These are phyloP conservation scores for Microcebus murinus DNA, from an alignment of 2,113 vertebrate species.

Conservation along the genomic window DNA sequence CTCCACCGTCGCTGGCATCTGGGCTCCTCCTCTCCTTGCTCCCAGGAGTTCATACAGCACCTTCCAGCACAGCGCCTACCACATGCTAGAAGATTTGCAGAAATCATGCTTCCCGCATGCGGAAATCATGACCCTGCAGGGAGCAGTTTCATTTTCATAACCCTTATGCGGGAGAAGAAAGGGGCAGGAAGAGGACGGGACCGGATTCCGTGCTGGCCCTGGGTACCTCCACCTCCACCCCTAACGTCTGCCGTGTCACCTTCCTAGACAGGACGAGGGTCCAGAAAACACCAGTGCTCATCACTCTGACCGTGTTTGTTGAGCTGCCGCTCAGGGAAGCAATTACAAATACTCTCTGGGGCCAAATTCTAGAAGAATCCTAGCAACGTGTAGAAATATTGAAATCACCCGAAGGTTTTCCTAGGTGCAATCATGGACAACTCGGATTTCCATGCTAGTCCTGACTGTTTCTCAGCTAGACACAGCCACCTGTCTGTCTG, in stretches of 20 bases:
- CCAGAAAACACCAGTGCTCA: neutral
- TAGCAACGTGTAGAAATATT: neutral
- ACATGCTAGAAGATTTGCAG: neutral
- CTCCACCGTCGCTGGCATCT: too few relatives aligned
- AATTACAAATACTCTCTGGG: neutral
- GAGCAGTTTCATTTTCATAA: neutral
- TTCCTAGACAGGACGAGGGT: neutral
- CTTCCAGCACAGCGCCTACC: neutral
- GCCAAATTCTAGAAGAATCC: neutral
- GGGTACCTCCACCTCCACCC: neutral
- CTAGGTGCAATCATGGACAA: rapidly evolving
- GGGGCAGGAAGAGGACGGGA: neutral
- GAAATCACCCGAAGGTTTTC: neutral
- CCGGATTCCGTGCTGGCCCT: rapidly evolving
- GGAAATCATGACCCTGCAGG: too few relatives aligned
- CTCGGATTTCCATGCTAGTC: too few relatives aligned
- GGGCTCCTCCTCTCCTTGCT: neutral
- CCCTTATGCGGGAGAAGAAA: neutral
- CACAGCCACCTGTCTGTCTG: neutral
- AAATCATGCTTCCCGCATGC: neutral
- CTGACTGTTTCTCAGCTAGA: neutral
- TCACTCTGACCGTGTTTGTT: neutral
- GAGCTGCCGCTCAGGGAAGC: neutral
- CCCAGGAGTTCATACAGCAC: too few relatives aligned
- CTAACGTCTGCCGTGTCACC: rapidly evolving